A percentile compares a stretch with the other conserved stretches of the same genome.
These are phyloP conservation scores for Merodon equestris DNA, from an alignment of 2,888 invertebrate genomes.

Conservation along the genomic window DNA sequence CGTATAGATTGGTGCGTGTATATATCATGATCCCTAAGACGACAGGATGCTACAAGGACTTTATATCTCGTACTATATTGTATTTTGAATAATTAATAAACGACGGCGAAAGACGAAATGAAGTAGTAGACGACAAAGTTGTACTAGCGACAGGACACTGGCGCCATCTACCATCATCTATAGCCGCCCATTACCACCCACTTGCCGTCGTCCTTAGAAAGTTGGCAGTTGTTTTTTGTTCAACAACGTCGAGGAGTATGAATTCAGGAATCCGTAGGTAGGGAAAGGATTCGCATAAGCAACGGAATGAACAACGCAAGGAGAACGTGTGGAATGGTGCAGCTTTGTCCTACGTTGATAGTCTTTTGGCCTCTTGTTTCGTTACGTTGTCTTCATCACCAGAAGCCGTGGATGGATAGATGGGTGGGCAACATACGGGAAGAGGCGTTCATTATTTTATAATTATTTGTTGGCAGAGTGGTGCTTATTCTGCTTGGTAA, in stretches of 20 bases:
- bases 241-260: too few relatives aligned
- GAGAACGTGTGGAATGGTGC: conserved; percentile 18
- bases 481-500: conserved; percentile 68
- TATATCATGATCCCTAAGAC: conserved; percentile 45
- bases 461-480: conserved; percentile 68
- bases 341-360: conserved; percentile 43
- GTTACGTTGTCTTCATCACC: conserved; percentile 26
- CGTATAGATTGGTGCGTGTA: conserved; percentile 10
- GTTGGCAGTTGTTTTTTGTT: conserved; percentile 15
- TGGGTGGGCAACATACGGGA: conserved; percentile 22
- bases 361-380: conserved; percentile 32
- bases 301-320: conserved; percentile 1
- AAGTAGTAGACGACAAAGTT: conserved; percentile 14
- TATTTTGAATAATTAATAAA: conserved; percentile 68
- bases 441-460: conserved; percentile 67
- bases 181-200: too few relatives aligned
- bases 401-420: background rate
- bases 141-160: conserved; percentile 34
- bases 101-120: conserved; percentile 21
- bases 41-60: conserved; percentile 47
- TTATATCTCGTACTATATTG: conserved; percentile 48
- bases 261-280: too few relatives aligned
- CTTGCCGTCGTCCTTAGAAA: conserved; percentile 14
- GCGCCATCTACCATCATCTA: conserved; percentile 52
- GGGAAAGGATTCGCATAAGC: too few relatives aligned